Conservation (phyloP, 2,797 vertebrate genomes). For the Synaphobranchus kaupii region DNA sequence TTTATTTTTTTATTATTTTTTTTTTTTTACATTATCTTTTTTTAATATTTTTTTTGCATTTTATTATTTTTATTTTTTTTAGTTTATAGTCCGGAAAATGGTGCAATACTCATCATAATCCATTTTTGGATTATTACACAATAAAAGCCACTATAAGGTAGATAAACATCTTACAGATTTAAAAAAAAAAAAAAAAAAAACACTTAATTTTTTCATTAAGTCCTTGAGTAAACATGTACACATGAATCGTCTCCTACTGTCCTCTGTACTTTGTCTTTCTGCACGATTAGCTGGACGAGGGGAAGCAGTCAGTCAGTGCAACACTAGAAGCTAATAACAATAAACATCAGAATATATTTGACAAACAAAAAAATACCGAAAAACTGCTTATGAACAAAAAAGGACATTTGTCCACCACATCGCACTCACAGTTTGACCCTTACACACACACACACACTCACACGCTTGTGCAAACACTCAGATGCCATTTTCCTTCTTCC, state of each 20-base stretch:
- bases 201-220: conserved; percentile 80
- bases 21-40: conserved; percentile 61
- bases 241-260: conserved; percentile 89
- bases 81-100: conserved; percentile 74
- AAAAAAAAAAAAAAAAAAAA: conserved; percentile 80
- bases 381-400: conserved; percentile 50
- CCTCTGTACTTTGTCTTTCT: conserved; percentile 69
- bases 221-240: conserved; percentile 99
- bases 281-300: conserved; percentile 83
- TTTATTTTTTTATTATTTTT: conserved; percentile 59
- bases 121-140: conserved; percentile 83
- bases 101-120: conserved; percentile 91
- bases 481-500: conserved; percentile 61
- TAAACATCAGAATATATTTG: conserved; percentile 72
- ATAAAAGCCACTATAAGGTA: conserved; percentile 96
- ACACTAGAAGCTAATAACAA: conserved; percentile 88
- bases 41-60: conserved; percentile 66
- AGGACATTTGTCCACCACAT: conserved; percentile 68
- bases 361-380: conserved; percentile 58
- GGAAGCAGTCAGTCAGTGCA: conserved; percentile 95
- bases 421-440: conserved; percentile 54
- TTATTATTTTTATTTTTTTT: conserved; percentile 65
- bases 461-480: conserved; percentile 52
- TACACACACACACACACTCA: conserved; percentile 65
- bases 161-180: conserved; percentile 87